Evolutionary conservation across 2,888 invertebrate species (phyloP).

Genomic region (Lissonota sp.): DNA sequence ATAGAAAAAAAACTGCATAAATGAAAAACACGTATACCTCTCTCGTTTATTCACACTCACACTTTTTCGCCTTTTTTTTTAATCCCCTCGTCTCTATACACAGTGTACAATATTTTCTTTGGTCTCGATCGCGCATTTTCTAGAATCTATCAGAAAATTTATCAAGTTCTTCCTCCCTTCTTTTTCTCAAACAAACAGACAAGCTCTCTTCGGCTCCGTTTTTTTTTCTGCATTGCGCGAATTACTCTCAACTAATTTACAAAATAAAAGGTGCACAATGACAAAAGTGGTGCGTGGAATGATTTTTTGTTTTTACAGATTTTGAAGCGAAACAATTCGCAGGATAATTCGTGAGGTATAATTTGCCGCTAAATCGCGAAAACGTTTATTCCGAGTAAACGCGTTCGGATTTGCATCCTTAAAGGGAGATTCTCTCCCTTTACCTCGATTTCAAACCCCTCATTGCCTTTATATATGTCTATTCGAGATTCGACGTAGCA

Average conservation of each 20-base stretch:
- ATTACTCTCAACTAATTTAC: slow-evolving; percentile 22
- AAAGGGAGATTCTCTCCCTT: slow-evolving; percentile 9
- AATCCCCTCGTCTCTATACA: slow-evolving; percentile 41
- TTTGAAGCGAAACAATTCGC: slow-evolving; percentile 12
- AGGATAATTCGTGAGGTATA: slow-evolving; percentile 4
- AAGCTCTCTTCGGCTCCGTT: neutral
- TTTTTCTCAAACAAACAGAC: neutral
- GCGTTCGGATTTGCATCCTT: slow-evolving; percentile 47
- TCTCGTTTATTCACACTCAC: slow-evolving; percentile 58
- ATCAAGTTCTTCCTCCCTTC: slow-evolving; percentile 14
- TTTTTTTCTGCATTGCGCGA: slow-evolving; percentile 14
- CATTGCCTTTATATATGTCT: neutral
- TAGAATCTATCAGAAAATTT: slow-evolving; percentile 44
- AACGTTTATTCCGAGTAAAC: slow-evolving; percentile 58
- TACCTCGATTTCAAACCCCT: neutral
- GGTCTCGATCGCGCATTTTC: slow-evolving; percentile 56
- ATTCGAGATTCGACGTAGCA: neutral
- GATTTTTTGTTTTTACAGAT: neutral
- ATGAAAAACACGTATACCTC: slow-evolving; percentile 59
- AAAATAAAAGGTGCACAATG: neutral
- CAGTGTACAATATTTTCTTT: slow-evolving; percentile 35
- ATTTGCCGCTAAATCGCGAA: slow-evolving; percentile 33
- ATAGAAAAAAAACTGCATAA: slow-evolving; percentile 32
- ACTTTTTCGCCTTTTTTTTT: slow-evolving; percentile 15
- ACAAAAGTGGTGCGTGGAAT: neutral